These are phyloP conservation scores for Dolichomitus sp. DNA, from an alignment of 2,888 invertebrate genomes.

Conservation along the genomic window DNA sequence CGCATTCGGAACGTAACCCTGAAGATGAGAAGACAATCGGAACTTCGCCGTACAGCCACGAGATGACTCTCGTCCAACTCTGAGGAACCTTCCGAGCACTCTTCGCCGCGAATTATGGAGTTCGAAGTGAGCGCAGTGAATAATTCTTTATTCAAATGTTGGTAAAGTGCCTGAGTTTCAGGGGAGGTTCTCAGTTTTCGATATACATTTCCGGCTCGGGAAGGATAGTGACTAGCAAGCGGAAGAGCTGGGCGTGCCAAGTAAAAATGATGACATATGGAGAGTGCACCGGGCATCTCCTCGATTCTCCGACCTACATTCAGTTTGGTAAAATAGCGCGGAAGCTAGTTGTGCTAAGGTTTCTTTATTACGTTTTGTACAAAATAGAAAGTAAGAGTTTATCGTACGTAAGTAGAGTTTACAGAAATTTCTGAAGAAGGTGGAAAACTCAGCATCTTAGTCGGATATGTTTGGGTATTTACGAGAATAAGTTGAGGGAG, in stretches of 20 bases:
- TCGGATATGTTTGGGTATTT: neutral
- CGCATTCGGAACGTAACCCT: too few species aligned
- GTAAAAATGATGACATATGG: neutral
- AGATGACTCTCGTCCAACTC: neutral
- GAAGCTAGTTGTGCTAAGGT: neutral
- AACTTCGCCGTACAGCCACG: neutral
- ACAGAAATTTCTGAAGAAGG: neutral
- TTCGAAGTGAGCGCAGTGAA: conserved; percentile 36
- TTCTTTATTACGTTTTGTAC: neutral
- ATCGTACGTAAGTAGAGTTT: neutral
- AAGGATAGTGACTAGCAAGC: conserved; percentile 31
- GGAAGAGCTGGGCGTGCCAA: neutral
- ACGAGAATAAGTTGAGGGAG: conserved; percentile 4
- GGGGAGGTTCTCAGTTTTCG: conserved; percentile 33
- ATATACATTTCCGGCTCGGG: conserved; percentile 52
- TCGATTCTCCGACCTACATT: neutral
- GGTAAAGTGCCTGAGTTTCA: conserved; percentile 40
- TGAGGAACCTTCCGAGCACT: neutral
- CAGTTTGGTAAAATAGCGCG: neutral
- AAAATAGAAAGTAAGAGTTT: neutral
- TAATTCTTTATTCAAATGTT: conserved; percentile 62
- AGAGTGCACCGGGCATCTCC: neutral
- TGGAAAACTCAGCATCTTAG: neutral
- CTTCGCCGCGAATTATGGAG: conserved; percentile 4
- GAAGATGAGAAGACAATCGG: too few species aligned